Percentiles rank a stretch among this genome's conserved stretches.
Evolutionary conservation across 2,113 vertebrate genomes (phyloP).

Genomic region (Apistogramma diplotaenia): DNA sequence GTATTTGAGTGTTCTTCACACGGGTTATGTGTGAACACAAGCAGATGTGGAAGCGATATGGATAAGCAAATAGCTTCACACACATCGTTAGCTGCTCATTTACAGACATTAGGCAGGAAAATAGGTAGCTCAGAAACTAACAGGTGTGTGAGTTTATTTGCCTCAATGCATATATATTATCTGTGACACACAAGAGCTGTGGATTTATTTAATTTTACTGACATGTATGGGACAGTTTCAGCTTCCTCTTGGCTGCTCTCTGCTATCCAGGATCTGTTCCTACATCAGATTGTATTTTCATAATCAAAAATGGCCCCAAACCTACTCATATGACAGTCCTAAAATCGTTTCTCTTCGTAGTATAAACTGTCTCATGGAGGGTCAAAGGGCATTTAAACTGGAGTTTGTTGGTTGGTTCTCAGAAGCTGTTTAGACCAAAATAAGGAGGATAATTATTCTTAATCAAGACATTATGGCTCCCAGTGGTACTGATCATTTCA

Average conservation of each 20-base stretch:
- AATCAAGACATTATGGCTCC: constrained; percentile 1
- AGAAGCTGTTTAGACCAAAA: background rate
- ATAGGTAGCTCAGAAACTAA: background rate
- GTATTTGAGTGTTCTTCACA: background rate
- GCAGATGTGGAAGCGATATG: constrained; percentile 55
- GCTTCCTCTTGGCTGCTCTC: background rate
- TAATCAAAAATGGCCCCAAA: background rate
- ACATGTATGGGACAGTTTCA: background rate
- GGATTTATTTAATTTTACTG: background rate
- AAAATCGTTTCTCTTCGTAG: background rate
- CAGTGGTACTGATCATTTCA: constrained; percentile 12
- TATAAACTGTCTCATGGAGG: background rate
- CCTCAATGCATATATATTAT: background rate
- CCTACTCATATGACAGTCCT: background rate
- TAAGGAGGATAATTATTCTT: background rate
- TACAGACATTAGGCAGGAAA: constrained; percentile 44
- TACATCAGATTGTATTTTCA: background rate
- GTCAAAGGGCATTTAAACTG: background rate
- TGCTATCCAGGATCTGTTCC: too few species aligned
- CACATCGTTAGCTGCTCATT: constrained; percentile 66
- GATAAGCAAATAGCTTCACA: constrained; percentile 65
- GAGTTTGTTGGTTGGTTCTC: background rate
- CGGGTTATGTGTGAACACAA: constrained; percentile 46
- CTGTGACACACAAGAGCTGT: background rate
- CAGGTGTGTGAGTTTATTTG: background rate